A percentile compares a stretch with the other conserved stretches of the same genome.
These are phyloP conservation scores for Bettongia penicillata DNA, from an alignment of 2,113 vertebrate genomes.

Conservation along the genomic window DNA sequence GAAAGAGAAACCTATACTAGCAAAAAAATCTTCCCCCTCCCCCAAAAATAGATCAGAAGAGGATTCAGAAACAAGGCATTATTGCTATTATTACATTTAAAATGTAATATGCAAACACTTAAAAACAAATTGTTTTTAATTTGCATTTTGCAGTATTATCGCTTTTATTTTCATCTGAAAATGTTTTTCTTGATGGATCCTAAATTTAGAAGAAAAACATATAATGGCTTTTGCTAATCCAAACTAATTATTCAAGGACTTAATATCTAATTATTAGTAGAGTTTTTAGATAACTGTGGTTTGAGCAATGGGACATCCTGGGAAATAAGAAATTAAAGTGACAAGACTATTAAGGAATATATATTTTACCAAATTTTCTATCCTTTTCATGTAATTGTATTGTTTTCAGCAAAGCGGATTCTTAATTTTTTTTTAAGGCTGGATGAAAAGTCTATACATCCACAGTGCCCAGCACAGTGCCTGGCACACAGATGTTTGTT, in stretches of 20 bases:
- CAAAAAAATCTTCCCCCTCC: background rate
- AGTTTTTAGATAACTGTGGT: background rate
- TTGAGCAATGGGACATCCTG: background rate
- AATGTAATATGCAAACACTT: background rate
- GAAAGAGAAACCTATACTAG: background rate
- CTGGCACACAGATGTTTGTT: background rate
- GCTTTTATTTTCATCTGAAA: background rate
- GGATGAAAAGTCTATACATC: background rate
- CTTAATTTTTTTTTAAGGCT: background rate
- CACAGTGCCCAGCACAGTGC: background rate
- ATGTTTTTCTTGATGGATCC: background rate
- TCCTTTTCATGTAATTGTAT: background rate
- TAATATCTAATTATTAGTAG: background rate
- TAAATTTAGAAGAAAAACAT: background rate
- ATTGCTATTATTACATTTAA: background rate
- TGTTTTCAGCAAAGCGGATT: background rate
- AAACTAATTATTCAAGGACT: background rate
- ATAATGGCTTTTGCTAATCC: background rate
- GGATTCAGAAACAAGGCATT: background rate
- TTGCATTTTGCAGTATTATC: background rate
- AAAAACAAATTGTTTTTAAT: background rate
- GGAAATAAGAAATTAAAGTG: background rate
- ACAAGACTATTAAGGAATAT: background rate
- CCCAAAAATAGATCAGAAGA: background rate
- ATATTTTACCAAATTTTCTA: background rate